Evolutionary conservation across 2,888 invertebrate genomes (phyloP).

Genomic region (Phragmatobia fuliginosa): DNA sequence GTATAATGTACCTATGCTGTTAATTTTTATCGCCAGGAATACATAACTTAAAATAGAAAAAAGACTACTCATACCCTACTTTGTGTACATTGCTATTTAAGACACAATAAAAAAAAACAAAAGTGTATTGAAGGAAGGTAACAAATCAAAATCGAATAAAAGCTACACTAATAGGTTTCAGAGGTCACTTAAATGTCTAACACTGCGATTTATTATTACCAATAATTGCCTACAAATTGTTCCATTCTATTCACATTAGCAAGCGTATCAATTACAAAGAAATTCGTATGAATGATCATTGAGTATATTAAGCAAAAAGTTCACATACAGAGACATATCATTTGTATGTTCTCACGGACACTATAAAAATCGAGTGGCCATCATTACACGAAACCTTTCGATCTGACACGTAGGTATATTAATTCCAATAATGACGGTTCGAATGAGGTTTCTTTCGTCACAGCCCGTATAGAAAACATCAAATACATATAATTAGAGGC

Average conservation of each 20-base stretch:
- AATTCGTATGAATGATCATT: conserved; percentile 62
- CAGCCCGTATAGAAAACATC: conserved; percentile 83
- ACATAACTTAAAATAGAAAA: not conserved
- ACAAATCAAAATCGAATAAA: conserved; percentile 24
- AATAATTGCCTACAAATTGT: conserved; percentile 56
- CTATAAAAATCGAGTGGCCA: conserved; percentile 78
- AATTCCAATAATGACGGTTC: conserved; percentile 84
- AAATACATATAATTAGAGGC: conserved; percentile 84
- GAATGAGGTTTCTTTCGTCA: conserved; percentile 83
- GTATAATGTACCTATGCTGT: no score
- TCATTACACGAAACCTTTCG: conserved; percentile 81
- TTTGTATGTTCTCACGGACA: conserved; percentile 81
- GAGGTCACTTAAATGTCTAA: conserved; percentile 45
- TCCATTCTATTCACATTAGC: conserved; percentile 58
- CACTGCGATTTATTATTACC: conserved; percentile 49
- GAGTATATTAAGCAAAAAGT: conserved; percentile 70
- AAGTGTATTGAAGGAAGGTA: conserved; percentile 34
- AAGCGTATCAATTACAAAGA: conserved; percentile 70
- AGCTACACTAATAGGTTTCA: conserved; percentile 34
- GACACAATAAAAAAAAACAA: not conserved
- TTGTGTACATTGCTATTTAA: not conserved
- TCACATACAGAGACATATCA: conserved; percentile 76
- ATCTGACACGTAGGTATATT: conserved; percentile 86
- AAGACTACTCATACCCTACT: not conserved
- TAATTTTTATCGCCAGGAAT: no score